phyloP scores from a whole-genome alignment of 1,140 invertebrate species.

The Venustaconcha ellipsiformis region DNA sequence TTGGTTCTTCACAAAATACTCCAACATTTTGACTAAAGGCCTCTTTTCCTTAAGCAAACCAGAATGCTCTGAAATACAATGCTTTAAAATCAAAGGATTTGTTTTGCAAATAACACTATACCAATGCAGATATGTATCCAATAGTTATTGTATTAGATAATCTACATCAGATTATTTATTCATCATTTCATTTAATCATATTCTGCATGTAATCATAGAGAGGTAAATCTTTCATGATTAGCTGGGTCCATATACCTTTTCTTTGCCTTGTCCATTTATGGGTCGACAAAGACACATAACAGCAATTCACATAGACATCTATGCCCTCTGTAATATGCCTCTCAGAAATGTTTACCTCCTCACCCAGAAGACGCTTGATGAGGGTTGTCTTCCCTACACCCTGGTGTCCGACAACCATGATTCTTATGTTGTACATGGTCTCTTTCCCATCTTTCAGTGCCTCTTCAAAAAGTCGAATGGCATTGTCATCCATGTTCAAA shows the following conservation, averaged over 20 bases:
- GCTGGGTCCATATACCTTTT: neutral
- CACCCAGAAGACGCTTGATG: slow-evolving; percentile 1
- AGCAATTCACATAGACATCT: slow-evolving; percentile 4
- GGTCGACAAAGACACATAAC: neutral
- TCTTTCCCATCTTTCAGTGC: slow-evolving; percentile 9
- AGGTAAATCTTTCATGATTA: too few relatives aligned
- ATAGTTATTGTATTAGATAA: too few relatives aligned
- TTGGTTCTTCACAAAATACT: too few relatives aligned
- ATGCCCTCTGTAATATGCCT: slow-evolving; percentile 8
- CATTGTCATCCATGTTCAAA: slow-evolving; percentile 1
- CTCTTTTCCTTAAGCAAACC: too few relatives aligned
- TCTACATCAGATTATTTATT: too few relatives aligned
- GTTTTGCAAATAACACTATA: too few relatives aligned
- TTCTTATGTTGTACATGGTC: neutral
- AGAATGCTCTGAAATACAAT: too few relatives aligned
- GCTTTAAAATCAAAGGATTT: too few relatives aligned
- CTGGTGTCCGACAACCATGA: slow-evolving; percentile 7
- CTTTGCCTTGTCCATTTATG: neutral
- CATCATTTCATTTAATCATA: too few relatives aligned
- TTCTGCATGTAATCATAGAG: too few relatives aligned
- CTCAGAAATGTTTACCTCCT: slow-evolving; percentile 5
- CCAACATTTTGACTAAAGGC: too few relatives aligned
- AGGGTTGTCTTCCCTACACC: slow-evolving; percentile 10
- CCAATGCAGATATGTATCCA: too few relatives aligned
- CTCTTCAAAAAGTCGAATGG: slow-evolving; percentile 3